Percentiles rank a stretch among this genome's conserved stretches.
Evolutionary conservation across 2,113 vertebrate genomes (phyloP).

Genomic region (rat (Rattus norvegicus)): GRCr8 NC_086019.1:15016501-15017000

Average conservation of each 20-base stretch:
- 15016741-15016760: background rate
- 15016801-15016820: background rate
- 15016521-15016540: constrained; percentile 87
- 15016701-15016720: background rate
- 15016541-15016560: constrained; percentile 86
- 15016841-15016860: background rate
- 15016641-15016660: fast-evolving
- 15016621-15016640: background rate
- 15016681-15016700: fast-evolving
- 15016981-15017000: background rate
- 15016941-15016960: background rate
- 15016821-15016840: background rate
- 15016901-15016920: background rate
- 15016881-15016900: background rate
- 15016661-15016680: background rate
- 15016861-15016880: background rate
- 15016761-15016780: background rate
- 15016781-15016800: background rate
- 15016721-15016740: background rate
- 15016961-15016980: background rate
- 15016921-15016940: background rate
- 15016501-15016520: constrained; percentile 87
- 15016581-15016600: background rate
- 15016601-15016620: fast-evolving
- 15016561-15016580: constrained; percentile 68